Conservation (phyloP, 2,888 invertebrate species). For the Leuctra nigra region DNA sequence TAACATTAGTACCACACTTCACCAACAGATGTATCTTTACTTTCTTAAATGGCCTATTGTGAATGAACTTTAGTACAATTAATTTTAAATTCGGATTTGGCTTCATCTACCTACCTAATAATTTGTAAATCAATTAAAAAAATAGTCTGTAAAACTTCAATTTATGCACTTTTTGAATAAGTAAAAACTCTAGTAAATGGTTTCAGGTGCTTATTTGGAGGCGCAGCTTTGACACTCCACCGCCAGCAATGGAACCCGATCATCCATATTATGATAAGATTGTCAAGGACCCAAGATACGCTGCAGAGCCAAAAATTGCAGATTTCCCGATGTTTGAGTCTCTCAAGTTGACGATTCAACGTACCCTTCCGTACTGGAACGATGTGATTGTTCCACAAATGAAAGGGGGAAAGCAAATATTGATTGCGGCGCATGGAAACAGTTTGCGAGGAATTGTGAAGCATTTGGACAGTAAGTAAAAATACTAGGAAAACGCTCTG, state of each 20-base stretch:
- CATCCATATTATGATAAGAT: conserved; percentile 71
- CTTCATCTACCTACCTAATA: too few species aligned
- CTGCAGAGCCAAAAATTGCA: conserved; percentile 57
- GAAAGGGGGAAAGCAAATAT: conserved; percentile 68
- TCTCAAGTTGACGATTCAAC: conserved; percentile 69
- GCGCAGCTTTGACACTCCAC: conserved; percentile 73
- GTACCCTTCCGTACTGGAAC: conserved; percentile 84
- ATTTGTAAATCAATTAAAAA: too few species aligned
- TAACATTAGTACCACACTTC: too few species aligned
- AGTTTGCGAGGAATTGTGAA: conserved; percentile 80
- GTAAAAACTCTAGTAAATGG: too few species aligned
- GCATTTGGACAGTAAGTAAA: conserved; percentile 66
- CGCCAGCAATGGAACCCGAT: conserved; percentile 70
- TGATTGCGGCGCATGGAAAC: conserved; percentile 83
- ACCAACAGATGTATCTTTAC: too few species aligned
- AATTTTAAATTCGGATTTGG: too few species aligned
- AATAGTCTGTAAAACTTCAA: too few species aligned
- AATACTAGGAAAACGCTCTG: too few species aligned
- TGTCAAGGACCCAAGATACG: conserved; percentile 66
- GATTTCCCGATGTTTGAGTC: conserved; percentile 81
- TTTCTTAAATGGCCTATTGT: too few species aligned
- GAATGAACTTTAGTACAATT: too few species aligned
- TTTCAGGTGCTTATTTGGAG: conserved; percentile 76
- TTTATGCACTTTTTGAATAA: not conserved
- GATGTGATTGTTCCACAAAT: conserved; percentile 74